Conservation (phyloP, 1,140 invertebrate genomes). For the Drosophila watanabei region DNA sequence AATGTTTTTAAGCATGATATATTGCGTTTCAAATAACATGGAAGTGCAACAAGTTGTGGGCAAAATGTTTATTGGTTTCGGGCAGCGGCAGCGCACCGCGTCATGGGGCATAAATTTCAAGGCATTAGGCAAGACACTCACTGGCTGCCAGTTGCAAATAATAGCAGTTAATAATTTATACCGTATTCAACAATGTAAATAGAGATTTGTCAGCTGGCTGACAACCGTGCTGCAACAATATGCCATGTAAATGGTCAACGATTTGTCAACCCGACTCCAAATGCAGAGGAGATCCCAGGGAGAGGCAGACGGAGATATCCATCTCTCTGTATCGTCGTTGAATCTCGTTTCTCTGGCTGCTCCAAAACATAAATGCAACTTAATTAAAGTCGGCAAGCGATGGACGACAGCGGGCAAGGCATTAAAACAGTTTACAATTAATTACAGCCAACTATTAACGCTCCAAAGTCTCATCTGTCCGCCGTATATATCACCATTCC, state of each 20-base stretch:
- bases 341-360: conserved; percentile 52
- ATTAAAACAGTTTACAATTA: conserved; percentile 76
- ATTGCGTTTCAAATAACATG: conserved; percentile 68
- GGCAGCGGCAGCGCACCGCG: conserved; percentile 25
- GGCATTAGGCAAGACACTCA: conserved; percentile 43
- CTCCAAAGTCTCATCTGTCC: conserved; percentile 25
- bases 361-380: conserved; percentile 83
- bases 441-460: conserved; percentile 66
- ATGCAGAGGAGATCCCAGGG: conserved; percentile 34
- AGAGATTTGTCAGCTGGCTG: conserved; percentile 73
- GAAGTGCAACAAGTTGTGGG: conserved; percentile 74
- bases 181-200: conserved; percentile 75
- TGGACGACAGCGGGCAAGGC: conserved; percentile 37
- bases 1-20: conserved; percentile 63
- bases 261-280: conserved; percentile 64
- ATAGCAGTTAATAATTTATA: conserved; percentile 77
- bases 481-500: neutral
- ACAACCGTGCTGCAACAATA: conserved; percentile 61
- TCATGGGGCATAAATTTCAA: conserved; percentile 66
- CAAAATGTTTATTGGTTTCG: conserved; percentile 59
- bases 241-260: conserved; percentile 75
- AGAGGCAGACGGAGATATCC: conserved; percentile 3
- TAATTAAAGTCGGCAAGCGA: conserved; percentile 70
- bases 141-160: conserved; percentile 46
- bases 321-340: conserved; percentile 14